phyloP scores from a whole-genome alignment of 2,113 vertebrate genomes.

The Lepus americanus region DNA sequence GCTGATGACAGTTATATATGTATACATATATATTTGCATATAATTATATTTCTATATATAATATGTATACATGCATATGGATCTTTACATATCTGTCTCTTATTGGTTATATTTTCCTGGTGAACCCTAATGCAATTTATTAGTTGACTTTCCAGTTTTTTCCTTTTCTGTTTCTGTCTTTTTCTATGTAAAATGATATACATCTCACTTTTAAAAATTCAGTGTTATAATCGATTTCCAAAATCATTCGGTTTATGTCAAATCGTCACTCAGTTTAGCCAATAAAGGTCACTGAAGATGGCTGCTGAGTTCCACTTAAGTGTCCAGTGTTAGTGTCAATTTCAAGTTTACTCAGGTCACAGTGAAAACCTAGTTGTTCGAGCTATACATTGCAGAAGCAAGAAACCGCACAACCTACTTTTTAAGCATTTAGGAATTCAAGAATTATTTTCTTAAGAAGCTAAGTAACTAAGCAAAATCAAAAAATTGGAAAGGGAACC shows the following conservation, averaged over 20 bases:
- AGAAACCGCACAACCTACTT: not conserved
- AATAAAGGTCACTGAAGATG: not conserved
- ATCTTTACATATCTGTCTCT: not conserved
- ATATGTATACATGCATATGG: not conserved
- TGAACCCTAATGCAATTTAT: not conserved
- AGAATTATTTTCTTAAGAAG: not conserved
- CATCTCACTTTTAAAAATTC: no score
- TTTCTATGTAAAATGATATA: not conserved
- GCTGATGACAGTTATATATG: not conserved
- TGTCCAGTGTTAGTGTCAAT: constrained; percentile 23
- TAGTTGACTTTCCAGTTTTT: not conserved
- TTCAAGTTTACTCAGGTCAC: not conserved
- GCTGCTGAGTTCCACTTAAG: not conserved
- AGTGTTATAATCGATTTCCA: constrained; percentile 1
- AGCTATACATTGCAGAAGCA: not conserved
- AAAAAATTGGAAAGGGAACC: not conserved
- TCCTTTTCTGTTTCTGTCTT: not conserved
- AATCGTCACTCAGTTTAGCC: not conserved
- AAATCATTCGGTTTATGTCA: not conserved
- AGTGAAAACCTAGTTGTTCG: not conserved
- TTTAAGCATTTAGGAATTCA: not conserved
- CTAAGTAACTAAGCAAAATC: not conserved
- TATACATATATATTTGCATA: not conserved
- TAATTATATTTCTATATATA: no score
- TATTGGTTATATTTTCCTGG: not conserved